These are phyloP conservation scores for Acholoe squamosa DNA, from an alignment of 2,888 invertebrate species.

Conservation along the genomic window DNA sequence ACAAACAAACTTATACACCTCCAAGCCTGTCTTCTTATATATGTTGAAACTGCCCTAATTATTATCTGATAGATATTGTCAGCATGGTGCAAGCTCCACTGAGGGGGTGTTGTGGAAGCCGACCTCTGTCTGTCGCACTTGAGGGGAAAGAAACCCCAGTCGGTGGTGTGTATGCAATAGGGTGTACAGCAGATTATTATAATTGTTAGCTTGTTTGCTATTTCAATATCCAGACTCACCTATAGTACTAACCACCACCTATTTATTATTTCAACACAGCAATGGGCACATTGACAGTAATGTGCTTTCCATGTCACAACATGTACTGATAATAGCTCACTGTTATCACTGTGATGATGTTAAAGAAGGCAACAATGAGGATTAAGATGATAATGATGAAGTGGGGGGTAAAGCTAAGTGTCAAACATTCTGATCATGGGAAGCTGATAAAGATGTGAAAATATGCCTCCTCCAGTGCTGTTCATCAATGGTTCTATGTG, in stretches of 20 bases:
- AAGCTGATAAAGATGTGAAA: neutral
- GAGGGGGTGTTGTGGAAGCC: neutral
- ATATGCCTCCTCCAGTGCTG: neutral
- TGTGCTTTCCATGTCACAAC: neutral
- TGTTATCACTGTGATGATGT: constrained; percentile 19
- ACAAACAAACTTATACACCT: neutral
- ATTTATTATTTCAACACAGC: neutral
- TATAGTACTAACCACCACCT: neutral
- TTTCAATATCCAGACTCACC: neutral
- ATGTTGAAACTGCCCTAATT: neutral
- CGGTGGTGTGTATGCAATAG: constrained; percentile 10
- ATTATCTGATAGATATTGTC: neutral
- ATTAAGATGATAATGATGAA: neutral
- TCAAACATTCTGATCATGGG: constrained; percentile 1
- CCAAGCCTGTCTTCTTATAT: neutral
- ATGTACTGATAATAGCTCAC: neutral
- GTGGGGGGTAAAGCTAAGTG: neutral
- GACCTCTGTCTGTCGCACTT: neutral
- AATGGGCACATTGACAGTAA: neutral
- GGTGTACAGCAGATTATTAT: too few species aligned
- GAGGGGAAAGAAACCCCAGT: neutral
- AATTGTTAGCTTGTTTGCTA: neutral
- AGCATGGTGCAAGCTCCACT: neutral
- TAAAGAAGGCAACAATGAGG: neutral
- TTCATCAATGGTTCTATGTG: neutral